phyloP scores from a whole-genome alignment of 2,797 vertebrate genomes.

The Acanthis flammea region DNA sequence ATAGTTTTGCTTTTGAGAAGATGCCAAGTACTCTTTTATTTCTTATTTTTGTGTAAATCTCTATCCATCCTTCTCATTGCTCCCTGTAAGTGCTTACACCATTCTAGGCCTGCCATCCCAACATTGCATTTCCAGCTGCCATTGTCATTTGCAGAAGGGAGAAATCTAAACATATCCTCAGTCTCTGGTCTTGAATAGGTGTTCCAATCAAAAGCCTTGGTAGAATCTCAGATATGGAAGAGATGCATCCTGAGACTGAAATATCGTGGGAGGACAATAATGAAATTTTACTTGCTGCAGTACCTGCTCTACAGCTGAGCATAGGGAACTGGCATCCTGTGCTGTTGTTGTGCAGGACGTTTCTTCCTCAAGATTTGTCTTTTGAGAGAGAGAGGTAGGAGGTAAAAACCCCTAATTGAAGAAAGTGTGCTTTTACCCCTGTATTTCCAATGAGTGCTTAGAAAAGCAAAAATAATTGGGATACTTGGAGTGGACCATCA shows the following conservation, averaged over 20 bases:
- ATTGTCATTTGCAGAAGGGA: background rate
- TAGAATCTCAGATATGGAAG: background rate
- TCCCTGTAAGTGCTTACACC: background rate
- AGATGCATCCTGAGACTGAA: background rate
- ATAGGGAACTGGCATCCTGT: background rate
- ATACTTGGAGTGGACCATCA: background rate
- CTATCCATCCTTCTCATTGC: background rate
- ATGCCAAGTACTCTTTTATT: background rate
- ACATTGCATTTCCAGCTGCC: background rate
- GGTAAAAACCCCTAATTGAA: background rate
- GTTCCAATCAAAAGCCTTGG: background rate
- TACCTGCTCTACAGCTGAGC: background rate
- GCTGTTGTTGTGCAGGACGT: background rate
- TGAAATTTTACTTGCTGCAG: background rate
- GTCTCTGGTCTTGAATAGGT: background rate
- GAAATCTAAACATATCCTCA: background rate
- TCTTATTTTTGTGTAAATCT: background rate
- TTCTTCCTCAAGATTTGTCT: background rate
- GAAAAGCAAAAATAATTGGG: background rate
- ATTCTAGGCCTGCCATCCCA: background rate
- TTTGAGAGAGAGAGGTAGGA: background rate
- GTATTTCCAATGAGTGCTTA: background rate
- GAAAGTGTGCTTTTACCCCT: background rate
- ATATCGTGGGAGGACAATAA: background rate
- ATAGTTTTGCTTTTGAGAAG: background rate